These are phyloP conservation scores for Helicoverpa assulta DNA, from an alignment of 2,888 invertebrate genomes.

Conservation along the genomic window DNA sequence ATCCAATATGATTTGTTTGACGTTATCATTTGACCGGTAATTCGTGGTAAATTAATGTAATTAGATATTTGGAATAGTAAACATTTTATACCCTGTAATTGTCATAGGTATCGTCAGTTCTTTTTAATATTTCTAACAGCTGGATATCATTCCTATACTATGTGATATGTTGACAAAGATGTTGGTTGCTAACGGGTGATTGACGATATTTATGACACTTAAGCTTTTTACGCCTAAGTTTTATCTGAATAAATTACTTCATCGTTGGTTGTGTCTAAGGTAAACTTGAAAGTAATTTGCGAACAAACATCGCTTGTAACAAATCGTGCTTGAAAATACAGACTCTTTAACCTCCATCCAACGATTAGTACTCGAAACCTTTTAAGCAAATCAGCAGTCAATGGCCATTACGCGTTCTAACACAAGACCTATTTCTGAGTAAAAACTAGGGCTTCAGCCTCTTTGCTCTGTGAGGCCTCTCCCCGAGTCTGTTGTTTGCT, in stretches of 20 bases:
- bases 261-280: not conserved
- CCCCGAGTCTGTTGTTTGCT: slow-evolving; percentile 68
- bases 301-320: not conserved
- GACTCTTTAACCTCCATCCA: slow-evolving; percentile 39
- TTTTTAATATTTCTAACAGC: too few relatives aligned
- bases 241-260: not conserved
- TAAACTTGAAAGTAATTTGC: not conserved
- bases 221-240: too few relatives aligned
- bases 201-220: too few relatives aligned
- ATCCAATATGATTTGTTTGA: not conserved
- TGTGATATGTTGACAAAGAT: too few relatives aligned
- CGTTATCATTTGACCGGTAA: not conserved
- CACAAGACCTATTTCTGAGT: slow-evolving; percentile 66
- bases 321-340: not conserved
- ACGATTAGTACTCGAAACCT: slow-evolving; percentile 68
- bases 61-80: too few relatives aligned
- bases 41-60: not conserved
- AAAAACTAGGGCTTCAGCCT: slow-evolving; percentile 62
- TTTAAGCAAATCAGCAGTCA: slow-evolving; percentile 70
- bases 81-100: too few relatives aligned
- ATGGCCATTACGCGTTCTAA: slow-evolving; percentile 66
- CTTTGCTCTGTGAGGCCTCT: slow-evolving; percentile 55
- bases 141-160: too few relatives aligned
- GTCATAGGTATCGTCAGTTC: too few relatives aligned
- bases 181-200: too few relatives aligned